A percentile compares a stretch with the other conserved stretches of the same genome.
phyloP scores from a whole-genome alignment of 2,888 invertebrate genomes.

The Argynnis bischoffii region DNA sequence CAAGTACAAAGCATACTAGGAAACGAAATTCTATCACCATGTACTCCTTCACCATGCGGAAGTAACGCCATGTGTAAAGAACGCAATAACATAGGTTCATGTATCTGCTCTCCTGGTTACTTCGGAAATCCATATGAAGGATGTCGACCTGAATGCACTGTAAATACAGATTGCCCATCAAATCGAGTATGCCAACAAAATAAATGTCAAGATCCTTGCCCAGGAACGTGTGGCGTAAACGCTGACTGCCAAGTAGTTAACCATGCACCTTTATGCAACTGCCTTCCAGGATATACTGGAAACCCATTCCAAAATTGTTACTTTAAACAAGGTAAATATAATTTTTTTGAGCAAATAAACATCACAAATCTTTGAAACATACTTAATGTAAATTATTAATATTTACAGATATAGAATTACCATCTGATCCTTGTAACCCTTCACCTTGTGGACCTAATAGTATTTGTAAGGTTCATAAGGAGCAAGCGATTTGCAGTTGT shows the following conservation, averaged over 20 bases:
- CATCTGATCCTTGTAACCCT: constrained; percentile 85
- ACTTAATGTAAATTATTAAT: constrained; percentile 4
- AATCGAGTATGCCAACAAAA: constrained; percentile 88
- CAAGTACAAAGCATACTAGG: constrained; percentile 61
- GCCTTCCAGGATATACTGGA: constrained; percentile 84
- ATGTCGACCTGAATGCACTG: constrained; percentile 88
- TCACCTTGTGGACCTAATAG: constrained; percentile 93
- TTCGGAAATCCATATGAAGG: constrained; percentile 85
- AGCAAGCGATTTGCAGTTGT: constrained; percentile 88
- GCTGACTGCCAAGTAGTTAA: constrained; percentile 88
- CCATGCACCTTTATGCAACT: constrained; percentile 87
- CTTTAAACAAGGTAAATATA: constrained; percentile 58
- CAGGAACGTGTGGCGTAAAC: constrained; percentile 88
- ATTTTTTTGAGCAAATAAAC: not conserved
- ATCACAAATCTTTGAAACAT: no score
- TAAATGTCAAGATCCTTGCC: constrained; percentile 89
- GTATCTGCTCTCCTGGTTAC: constrained; percentile 85
- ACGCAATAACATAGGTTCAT: constrained; percentile 87
- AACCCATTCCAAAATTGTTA: constrained; percentile 79
- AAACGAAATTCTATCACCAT: constrained; percentile 80
- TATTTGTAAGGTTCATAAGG: constrained; percentile 87
- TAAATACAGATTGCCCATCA: constrained; percentile 88
- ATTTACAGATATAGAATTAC: constrained; percentile 61
- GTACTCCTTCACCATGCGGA: constrained; percentile 88
- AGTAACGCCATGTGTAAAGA: constrained; percentile 87